Evolutionary conservation across 2,113 vertebrate genomes (phyloP), one percentile per base, ranked within the genome.

Genomic region (Boulengeromyrus knoepffleri): DNA sequence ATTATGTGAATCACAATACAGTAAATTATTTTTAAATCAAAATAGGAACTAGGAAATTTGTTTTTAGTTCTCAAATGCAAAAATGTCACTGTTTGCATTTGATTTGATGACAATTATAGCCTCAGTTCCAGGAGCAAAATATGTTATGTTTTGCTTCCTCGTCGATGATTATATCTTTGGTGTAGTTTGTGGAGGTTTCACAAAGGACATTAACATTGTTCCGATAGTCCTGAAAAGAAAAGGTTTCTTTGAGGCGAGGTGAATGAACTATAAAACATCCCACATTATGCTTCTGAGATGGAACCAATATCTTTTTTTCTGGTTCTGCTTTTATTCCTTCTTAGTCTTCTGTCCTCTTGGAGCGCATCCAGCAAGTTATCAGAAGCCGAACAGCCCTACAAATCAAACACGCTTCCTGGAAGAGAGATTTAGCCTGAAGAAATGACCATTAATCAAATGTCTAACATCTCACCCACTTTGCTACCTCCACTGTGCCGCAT

Each of bases 301-400:
- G 9, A 12, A 66, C 62, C 62, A 66, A 12, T 31, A 70, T 70
- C 62, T 70, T 70, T 66, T 66, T 70, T 27, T 27, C 62, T 31
- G 62, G 10, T 70, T 31, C 27, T 70, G 62, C n/a, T 70, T 70
- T 70, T 70, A 52, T 87, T 52, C n/a, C 2, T n/a, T 53, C 27
- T 27, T 87, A 39, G 27, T 52, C 85, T 56, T 39, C 85, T 36
- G 50, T 53, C n/a, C 47, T 87, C 85, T 87, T 47, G 85, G 85
- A n/a, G 12, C 5, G 24, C 47, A 50, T 86, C 84, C 84, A 49
- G 27, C 24, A 46, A 87, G 85, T 56, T 87, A 87, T 87, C 85
- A 87, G 85, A 87, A 47, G 85, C 27, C 85, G 53, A 53, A 56
- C n/a, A 56, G 85, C 13, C 85, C 50, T 87, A 47, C 85, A 87